phyloP scores from a whole-genome alignment of 2,888 invertebrate genomes.

The Drosophila meridiana region DNA sequence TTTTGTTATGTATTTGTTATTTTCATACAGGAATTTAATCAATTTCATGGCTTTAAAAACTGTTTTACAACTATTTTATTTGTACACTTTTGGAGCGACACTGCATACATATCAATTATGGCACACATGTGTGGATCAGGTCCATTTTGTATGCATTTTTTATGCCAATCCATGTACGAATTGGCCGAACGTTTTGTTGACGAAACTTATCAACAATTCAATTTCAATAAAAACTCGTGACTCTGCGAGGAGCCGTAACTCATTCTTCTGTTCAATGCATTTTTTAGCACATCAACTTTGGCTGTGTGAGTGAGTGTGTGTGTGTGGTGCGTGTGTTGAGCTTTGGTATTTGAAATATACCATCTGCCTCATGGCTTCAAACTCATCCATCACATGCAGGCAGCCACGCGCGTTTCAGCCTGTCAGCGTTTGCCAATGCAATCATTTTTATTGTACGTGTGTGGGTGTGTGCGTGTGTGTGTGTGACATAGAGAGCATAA shows the following conservation, averaged over 20 bases:
- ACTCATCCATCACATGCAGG: conserved; percentile 79
- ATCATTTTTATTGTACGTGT: conserved; percentile 72
- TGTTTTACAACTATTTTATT: conserved; percentile 43
- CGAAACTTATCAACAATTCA: conserved; percentile 81
- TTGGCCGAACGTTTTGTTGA: conserved; percentile 72
- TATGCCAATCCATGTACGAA: conserved; percentile 21
- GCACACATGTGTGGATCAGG: conserved; percentile 3
- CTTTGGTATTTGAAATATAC: conserved; percentile 80
- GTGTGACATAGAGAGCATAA: conserved; percentile 41
- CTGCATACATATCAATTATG: conserved; percentile 72
- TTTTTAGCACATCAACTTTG: conserved; percentile 61
- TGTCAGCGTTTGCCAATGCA: conserved; percentile 75
- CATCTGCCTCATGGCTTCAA: conserved; percentile 78
- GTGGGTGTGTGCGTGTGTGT: conserved; percentile 19
- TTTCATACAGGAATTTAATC: neutral
- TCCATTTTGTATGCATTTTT: conserved; percentile 34
- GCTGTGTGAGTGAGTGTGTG: conserved; percentile 22
- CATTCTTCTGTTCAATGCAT: conserved; percentile 70
- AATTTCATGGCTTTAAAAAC: conserved; percentile 22
- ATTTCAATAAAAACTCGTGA: conserved; percentile 78
- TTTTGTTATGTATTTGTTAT: neutral
- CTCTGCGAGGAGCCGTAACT: conserved; percentile 51
- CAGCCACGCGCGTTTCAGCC: conserved; percentile 47
- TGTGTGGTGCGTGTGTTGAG: conserved; percentile 43
- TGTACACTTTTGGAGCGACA: conserved; percentile 19